phyloP scores from a whole-genome alignment of 2,888 invertebrate genomes.

The Andrena marginata region DNA sequence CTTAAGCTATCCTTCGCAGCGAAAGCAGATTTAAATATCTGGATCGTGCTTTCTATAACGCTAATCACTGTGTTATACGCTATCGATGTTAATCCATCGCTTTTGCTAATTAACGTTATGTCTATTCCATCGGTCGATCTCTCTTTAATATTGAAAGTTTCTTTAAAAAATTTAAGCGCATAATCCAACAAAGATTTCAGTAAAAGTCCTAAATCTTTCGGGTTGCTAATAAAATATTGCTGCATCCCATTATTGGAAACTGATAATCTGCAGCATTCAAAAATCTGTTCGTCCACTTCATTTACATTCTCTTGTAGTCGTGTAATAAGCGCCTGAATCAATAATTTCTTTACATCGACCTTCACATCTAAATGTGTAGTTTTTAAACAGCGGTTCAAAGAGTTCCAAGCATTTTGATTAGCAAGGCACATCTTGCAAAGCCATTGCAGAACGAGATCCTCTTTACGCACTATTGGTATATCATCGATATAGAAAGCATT shows the following conservation, averaged over 20 bases:
- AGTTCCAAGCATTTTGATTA: slow-evolving; percentile 67
- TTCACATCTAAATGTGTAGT: slow-evolving; percentile 63
- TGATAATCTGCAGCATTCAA: slow-evolving; percentile 69
- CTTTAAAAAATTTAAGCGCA: slow-evolving; percentile 40
- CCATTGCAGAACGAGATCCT: slow-evolving; percentile 86
- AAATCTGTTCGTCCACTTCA: slow-evolving; percentile 42
- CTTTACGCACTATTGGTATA: slow-evolving; percentile 86
- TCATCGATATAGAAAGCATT: slow-evolving; percentile 86
- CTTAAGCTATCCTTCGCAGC: slow-evolving; percentile 65
- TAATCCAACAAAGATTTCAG: slow-evolving; percentile 64
- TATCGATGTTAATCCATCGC: slow-evolving; percentile 1
- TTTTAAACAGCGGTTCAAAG: slow-evolving; percentile 71
- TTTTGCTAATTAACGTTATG: slow-evolving; percentile 21
- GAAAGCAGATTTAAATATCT: slow-evolving; percentile 71
- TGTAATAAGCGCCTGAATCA: slow-evolving; percentile 67
- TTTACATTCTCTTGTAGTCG: slow-evolving; percentile 55
- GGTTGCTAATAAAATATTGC: slow-evolving; percentile 71
- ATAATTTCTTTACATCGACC: slow-evolving; percentile 64
- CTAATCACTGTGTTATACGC: slow-evolving; percentile 40
- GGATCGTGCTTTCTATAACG: slow-evolving; percentile 55
- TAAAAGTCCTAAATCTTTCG: slow-evolving; percentile 61
- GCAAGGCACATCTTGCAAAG: slow-evolving; percentile 77
- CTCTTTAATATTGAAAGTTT: slow-evolving; percentile 7
- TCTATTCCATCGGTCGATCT: slow-evolving; percentile 17
- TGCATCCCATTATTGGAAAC: slow-evolving; percentile 66